phyloP scores from a whole-genome alignment of 2,888 invertebrate species.

The Philonicus albiceps region DNA sequence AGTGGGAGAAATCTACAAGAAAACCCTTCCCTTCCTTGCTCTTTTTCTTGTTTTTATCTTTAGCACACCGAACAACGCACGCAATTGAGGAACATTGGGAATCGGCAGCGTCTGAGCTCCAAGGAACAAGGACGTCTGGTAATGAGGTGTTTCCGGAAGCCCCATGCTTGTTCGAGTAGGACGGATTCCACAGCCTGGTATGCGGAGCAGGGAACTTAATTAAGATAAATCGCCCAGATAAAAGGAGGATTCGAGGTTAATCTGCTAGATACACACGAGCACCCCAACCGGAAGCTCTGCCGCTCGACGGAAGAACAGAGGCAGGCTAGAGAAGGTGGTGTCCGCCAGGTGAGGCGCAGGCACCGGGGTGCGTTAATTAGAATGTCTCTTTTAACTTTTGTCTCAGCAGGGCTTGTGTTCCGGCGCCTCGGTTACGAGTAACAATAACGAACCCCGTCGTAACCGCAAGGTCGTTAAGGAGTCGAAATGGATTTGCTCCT shows the following conservation, averaged over 20 bases:
- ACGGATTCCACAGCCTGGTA: not conserved
- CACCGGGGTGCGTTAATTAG: constrained; percentile 25
- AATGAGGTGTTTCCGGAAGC: constrained; percentile 1
- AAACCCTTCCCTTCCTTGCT: not conserved
- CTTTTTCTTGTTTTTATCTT: not conserved
- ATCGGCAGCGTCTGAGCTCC: not conserved
- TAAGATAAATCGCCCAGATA: constrained; percentile 45
- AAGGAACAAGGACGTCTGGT: not conserved
- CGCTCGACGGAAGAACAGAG: not conserved
- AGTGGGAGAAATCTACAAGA: constrained; percentile 32
- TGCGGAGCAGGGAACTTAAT: constrained; percentile 43
- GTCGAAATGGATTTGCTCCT: constrained; percentile 8
- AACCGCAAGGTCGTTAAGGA: constrained; percentile 19
- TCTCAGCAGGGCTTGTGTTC: constrained; percentile 16
- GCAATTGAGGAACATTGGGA: not conserved
- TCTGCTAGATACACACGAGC: constrained; percentile 24
- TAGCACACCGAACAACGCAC: not conserved
- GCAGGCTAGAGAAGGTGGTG: not conserved
- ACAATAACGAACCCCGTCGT: not conserved
- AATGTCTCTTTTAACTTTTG: constrained; percentile 38
- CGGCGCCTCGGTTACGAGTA: not conserved
- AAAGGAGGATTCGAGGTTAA: constrained; percentile 42
- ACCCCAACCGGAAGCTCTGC: not conserved
- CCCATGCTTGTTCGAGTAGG: not conserved
- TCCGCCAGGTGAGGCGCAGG: not conserved